Percentiles rank a stretch among this genome's conserved stretches.
These are phyloP conservation scores for Sebastes fasciatus DNA, from an alignment of 2,113 vertebrate species.

Conservation along the genomic window DNA sequence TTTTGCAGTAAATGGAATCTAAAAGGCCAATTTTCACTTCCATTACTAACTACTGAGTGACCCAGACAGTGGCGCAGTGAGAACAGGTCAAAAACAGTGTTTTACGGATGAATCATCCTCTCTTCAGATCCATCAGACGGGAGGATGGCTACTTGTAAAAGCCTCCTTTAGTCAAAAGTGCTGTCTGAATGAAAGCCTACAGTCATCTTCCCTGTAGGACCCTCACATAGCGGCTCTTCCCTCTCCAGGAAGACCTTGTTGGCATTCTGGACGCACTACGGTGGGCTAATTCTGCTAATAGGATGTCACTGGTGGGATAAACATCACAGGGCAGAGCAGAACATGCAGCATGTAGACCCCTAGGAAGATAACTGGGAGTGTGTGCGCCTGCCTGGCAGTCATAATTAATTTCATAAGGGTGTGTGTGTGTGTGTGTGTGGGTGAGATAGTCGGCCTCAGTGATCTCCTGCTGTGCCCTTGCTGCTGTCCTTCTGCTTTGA, in stretches of 20 bases:
- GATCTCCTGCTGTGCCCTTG: slow-evolving; percentile 70
- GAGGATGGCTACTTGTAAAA: slow-evolving; percentile 44
- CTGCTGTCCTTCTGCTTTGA: slow-evolving; percentile 73
- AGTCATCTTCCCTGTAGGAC: slow-evolving; percentile 43
- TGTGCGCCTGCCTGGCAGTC: slow-evolving; percentile 55
- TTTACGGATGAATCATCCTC: slow-evolving; percentile 63
- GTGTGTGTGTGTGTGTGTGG: slow-evolving; percentile 52
- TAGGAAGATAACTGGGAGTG: slow-evolving; percentile 58
- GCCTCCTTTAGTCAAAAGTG: slow-evolving; percentile 46
- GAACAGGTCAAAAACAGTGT: slow-evolving; percentile 65
- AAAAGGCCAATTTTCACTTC: slow-evolving; percentile 45
- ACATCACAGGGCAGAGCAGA: slow-evolving; percentile 73
- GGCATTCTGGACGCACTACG: slow-evolving; percentile 45
- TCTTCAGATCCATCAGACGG: slow-evolving; percentile 61
- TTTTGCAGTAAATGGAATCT: slow-evolving; percentile 3
- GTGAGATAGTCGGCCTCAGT: slow-evolving; percentile 56
- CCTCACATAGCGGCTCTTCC: neutral
- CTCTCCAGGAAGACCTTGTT: slow-evolving; percentile 42
- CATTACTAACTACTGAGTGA: slow-evolving; percentile 40
- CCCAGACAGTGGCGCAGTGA: slow-evolving; percentile 56
- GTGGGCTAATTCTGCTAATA: slow-evolving; percentile 69
- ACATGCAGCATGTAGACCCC: slow-evolving; percentile 67
- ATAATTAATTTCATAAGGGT: slow-evolving; percentile 69
- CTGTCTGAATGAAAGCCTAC: slow-evolving; percentile 42
- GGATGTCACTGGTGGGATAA: slow-evolving; percentile 72